These are phyloP conservation scores for Halichoeres trimaculatus DNA, from an alignment of 2,113 vertebrate species.

Conservation along the genomic window DNA sequence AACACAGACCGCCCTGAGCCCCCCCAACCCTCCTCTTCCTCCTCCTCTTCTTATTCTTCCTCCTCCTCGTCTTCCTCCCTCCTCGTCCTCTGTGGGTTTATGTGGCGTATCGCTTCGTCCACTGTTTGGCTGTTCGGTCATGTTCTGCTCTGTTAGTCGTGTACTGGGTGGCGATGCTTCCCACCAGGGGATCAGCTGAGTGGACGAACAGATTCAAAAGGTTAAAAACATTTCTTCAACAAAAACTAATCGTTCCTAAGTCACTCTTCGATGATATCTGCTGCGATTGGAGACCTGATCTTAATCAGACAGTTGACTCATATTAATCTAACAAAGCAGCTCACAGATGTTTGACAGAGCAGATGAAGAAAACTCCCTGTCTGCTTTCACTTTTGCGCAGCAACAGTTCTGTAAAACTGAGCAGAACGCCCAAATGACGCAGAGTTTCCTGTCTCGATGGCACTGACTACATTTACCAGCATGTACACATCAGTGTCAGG, in stretches of 20 bases:
- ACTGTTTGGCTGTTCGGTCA: conserved; percentile 97
- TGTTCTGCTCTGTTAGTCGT: conserved; percentile 98
- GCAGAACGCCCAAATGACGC: conserved; percentile 13
- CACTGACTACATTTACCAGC: neutral
- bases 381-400: neutral
- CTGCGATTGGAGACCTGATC: neutral
- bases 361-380: neutral
- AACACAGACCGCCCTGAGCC: conserved; percentile 47
- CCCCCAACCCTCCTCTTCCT: conserved; percentile 59
- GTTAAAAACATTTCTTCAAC: too few relatives aligned
- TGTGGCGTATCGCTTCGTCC: conserved; percentile 97
- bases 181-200: conserved; percentile 94
- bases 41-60: neutral
- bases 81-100: conserved; percentile 86
- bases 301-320: neutral
- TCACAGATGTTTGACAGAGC: neutral
- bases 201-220: neutral
- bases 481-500: neutral
- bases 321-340: neutral
- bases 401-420: neutral
- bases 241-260: too few relatives aligned
- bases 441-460: conserved; percentile 21
- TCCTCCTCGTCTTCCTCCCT: conserved; percentile 40
- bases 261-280: too few relatives aligned
- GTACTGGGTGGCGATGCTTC: conserved; percentile 97